Evolutionary conservation across 2,888 invertebrate genomes (phyloP), one percentile per base, ranked within the genome.

Genomic region (Acanthopleura granulata): DNA sequence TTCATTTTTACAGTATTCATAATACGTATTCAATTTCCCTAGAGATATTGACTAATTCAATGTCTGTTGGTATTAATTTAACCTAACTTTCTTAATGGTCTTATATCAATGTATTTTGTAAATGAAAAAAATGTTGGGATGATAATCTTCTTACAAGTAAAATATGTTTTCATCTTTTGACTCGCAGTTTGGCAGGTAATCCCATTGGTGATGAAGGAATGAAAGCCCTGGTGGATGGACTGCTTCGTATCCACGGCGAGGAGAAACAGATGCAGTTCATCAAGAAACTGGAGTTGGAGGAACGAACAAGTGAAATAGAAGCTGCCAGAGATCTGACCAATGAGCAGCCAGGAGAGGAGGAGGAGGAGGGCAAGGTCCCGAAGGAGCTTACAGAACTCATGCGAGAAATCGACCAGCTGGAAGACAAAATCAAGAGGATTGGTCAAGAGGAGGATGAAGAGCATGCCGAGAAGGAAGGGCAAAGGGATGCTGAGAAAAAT

Each of bases 151-250:
- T n/a, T n/a, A 40, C 40, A 40, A 40, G 3, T 40, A 3, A 40
- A 9, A 40, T 40, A 40, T 40, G 40, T 40, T 40, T 40, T 40
- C 40, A 6, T 40, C 40, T 40, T 40, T 40, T 40, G 40, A 3
- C 40, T 6, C 9, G 40, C 40, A 40, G 40, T 40, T 40, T 40
- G 40, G 40, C 40, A 40, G 40, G 86, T 27, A 86, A 86, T 74
- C 85, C 83, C 4, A 72, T 87, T 15, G 86, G 85, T 15, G 83
- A 87, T 78, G 79, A 77, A 1, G 88, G 87, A 12, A 80, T 84
- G n/a, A 80, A 81, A 29, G 72, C 75, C 22, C 74, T 88, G 15
- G 75, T 82, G 0, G 79, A 81, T 73, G 82, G 84, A 0, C 77
- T 88, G 50, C 62, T 76, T 6, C 66, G 66, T 66, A 66, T 66